Evolutionary conservation across 2,888 invertebrate genomes (phyloP).

Genomic region (Drosophila picticornis): DNA sequence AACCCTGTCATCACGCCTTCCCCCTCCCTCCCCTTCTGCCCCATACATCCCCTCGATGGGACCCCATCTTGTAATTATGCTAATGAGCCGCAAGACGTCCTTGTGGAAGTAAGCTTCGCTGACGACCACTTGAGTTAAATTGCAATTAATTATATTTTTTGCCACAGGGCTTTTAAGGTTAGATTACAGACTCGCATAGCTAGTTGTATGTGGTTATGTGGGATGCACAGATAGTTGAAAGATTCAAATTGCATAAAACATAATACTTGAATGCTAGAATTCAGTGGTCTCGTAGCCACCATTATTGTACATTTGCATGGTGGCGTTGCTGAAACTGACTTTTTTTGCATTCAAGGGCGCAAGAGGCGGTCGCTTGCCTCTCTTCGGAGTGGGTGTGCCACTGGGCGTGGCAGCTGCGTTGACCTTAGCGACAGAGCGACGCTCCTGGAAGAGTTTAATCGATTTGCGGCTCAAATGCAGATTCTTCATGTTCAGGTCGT

Average conservation of each 20-base stretch:
- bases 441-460: slow-evolving; percentile 79
- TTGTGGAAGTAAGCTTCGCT: slow-evolving; percentile 64
- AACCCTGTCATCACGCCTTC: slow-evolving; percentile 1
- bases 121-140: slow-evolving; percentile 66
- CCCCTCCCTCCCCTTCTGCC: neutral
- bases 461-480: slow-evolving; percentile 83
- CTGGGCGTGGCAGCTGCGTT: slow-evolving; percentile 59
- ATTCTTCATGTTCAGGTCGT: slow-evolving; percentile 81
- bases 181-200: slow-evolving; percentile 14
- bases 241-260: slow-evolving; percentile 12
- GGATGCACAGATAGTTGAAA: slow-evolving; percentile 4
- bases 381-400: slow-evolving; percentile 51
- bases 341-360: slow-evolving; percentile 30
- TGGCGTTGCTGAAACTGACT: slow-evolving; percentile 61
- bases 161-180: slow-evolving; percentile 41
- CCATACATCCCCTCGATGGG: neutral
- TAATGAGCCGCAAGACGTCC: slow-evolving; percentile 65
- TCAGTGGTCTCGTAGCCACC: slow-evolving; percentile 68
- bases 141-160: slow-evolving; percentile 77
- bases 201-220: slow-evolving; percentile 14
- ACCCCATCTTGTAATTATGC: slow-evolving; percentile 70
- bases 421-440: slow-evolving; percentile 75
- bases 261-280: slow-evolving; percentile 36
- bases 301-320: slow-evolving; percentile 72
- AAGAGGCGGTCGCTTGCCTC: slow-evolving; percentile 47